Evolutionary conservation across 2,113 vertebrate species (phyloP), one percentile per base, ranked within the genome.

Genomic region (Mormyrus lacerda): DNA sequence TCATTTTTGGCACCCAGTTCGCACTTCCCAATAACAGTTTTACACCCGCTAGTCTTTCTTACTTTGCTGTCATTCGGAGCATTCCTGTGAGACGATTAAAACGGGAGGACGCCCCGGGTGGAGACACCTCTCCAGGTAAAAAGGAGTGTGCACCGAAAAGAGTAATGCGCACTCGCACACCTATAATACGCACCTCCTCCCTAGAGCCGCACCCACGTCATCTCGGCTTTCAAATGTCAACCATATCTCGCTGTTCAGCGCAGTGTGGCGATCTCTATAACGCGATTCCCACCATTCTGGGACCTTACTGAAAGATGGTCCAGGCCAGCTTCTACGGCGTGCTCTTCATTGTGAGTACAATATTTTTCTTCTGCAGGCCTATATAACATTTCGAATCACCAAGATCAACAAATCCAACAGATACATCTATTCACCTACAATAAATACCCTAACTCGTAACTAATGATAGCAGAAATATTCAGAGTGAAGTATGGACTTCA

Each of bases 221-320:
- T 45, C 44, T 84, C 35, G 17, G 82, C 44, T 84, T 84, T 84
- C 39, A 84, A 24, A 84, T 84, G 82, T 84, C 82, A 84, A 84
- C 82, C 44, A 44, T 45, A 84, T 44, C 82, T 24, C 17, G 44
- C 17, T 47, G 39, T 84, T 45, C 44, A 10, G 9, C 82, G 39
- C 82, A 84, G 82, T 84, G 44, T 47, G 39, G 21, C 76, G 21
- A 42, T 17, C 19, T 44, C 76, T 84, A 11, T 82, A 45, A 84
- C 82, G 82, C 42, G 44, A 45, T 84, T 42, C 10, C 27, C 35
- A 39, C 2, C 76, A 82, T 6, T 24, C 82, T 47, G n/a, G 82
- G 82, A 24, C 44, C 9, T 21, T 84, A 47, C 21, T 84, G 17
- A 19, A 84, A 47, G 21, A 84, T 84, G 82, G 44, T 21, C 4